Conservation (phyloP, 2,113 vertebrate species). For the Phycodurus eques region DNA sequence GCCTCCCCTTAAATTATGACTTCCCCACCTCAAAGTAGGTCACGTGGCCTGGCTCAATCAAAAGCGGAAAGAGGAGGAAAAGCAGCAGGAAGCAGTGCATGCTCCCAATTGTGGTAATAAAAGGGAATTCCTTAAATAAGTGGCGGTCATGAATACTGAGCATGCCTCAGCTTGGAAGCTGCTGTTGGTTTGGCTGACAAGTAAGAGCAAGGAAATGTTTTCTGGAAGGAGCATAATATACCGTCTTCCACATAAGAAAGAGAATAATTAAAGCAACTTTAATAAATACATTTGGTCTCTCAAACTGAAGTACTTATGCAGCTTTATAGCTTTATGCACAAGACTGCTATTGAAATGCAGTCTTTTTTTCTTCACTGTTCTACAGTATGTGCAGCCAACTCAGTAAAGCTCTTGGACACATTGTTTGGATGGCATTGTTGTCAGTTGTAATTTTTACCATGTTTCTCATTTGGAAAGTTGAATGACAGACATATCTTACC, state of each 20-base stretch:
- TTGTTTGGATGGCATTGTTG: neutral
- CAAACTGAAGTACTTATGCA: neutral
- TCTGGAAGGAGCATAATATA: conserved; percentile 4
- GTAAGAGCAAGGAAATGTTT: conserved; percentile 9
- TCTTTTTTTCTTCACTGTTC: neutral
- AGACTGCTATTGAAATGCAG: neutral
- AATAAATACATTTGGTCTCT: neutral
- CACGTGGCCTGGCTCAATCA: conserved; percentile 56
- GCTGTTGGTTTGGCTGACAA: conserved; percentile 16
- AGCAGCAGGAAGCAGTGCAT: conserved; percentile 43
- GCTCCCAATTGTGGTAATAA: conserved; percentile 53
- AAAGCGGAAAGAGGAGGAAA: conserved; percentile 33
- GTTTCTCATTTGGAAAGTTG: too few relatives aligned
- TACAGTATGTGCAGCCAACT: neutral
- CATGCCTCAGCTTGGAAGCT: conserved; percentile 14
- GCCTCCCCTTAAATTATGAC: conserved; percentile 50
- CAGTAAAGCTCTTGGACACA: neutral
- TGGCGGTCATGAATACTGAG: conserved; percentile 34
- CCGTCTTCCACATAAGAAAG: neutral
- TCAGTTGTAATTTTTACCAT: too few relatives aligned
- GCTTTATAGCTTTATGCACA: neutral
- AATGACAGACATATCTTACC: too few relatives aligned
- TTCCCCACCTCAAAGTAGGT: conserved; percentile 48
- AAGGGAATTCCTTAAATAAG: conserved; percentile 54
- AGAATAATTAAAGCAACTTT: neutral